Base-by-base conservation (phyloP, 2,888 invertebrate genomes). In the Thumatha senex region DNA sequence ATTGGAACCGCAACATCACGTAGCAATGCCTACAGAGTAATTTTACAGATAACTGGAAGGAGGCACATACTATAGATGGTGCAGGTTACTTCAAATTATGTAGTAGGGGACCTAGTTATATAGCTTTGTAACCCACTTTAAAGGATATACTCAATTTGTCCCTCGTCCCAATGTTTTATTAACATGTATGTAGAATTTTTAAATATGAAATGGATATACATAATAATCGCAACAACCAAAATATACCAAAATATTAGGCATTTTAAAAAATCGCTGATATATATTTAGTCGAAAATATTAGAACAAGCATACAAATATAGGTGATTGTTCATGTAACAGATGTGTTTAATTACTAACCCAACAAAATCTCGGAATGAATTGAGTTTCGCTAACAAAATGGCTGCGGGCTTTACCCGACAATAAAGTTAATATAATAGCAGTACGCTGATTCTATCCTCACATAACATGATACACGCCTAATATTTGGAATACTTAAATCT, bases 281-380 rank as follows among this genome's bases (percentile, higher is more conserved):
- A 75, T 70, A 65, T 79, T 74, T 67, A 69, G 74, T 71, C 67
- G 76, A 78, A 81, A 80, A 78, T 76, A 79, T 78, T 74, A 75
- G 78, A 80, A 76, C 69, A 72, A 71, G 63, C 66, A 66, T 61
- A 53, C 67, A 76, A 77, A 82, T 75, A 78, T 76, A 31, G 10
- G 8, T 31, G 79, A 83, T 82, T 77, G 78, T 79, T 82, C 77
- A 78, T 78, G 86, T 80, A 82, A 74, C 89, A 88, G 86, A 88
- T 89, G 90, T 85, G 83, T 83, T 87, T 88, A 88, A 91, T 89
- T 86, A 86, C 86, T 83, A 84, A 84, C 80, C 87, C 85, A 74
- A 80, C 84, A 80, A 80, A 82, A 88, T 84, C 84, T 80, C 78
- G 63, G 74, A 80, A 84, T 84, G 81, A 86, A 83, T 83, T 72